Conservation (phyloP, 2,113 vertebrate genomes). For the Leptodactylus fuscus region DNA sequence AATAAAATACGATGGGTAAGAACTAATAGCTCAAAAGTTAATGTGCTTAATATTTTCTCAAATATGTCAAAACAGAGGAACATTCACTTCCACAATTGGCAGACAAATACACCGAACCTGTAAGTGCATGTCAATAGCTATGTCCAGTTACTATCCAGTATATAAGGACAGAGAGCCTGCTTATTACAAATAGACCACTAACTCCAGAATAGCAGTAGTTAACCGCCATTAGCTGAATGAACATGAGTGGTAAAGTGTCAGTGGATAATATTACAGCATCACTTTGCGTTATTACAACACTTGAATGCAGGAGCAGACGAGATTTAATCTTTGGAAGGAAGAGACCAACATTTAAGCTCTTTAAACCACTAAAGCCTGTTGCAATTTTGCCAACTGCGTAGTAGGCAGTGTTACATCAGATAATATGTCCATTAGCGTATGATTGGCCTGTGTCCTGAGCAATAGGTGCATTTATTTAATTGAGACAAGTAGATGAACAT, state of each 20-base stretch:
- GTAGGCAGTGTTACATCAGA: constrained; percentile 55
- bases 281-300: constrained; percentile 51
- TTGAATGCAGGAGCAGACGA: constrained; percentile 36
- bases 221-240: constrained; percentile 58
- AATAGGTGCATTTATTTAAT: constrained; percentile 58
- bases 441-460: constrained; percentile 47
- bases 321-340: constrained; percentile 43
- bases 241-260: constrained; percentile 43
- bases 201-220: constrained; percentile 13
- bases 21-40: too few relatives aligned
- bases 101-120: neutral
- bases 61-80: constrained; percentile 12
- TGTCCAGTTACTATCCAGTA: constrained; percentile 1
- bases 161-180: neutral
- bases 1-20: too few relatives aligned
- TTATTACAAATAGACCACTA: constrained; percentile 24
- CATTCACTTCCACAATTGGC: constrained; percentile 12
- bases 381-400: constrained; percentile 34
- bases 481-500: constrained; percentile 51
- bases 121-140: constrained; percentile 18
- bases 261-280: constrained; percentile 52
- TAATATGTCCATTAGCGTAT: constrained; percentile 57
- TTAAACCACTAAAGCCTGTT: constrained; percentile 51
- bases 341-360: constrained; percentile 53
- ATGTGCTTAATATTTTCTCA: neutral